phyloP scores from a whole-genome alignment of 2,797 vertebrate species.

The Hylomyscus alleni region DNA sequence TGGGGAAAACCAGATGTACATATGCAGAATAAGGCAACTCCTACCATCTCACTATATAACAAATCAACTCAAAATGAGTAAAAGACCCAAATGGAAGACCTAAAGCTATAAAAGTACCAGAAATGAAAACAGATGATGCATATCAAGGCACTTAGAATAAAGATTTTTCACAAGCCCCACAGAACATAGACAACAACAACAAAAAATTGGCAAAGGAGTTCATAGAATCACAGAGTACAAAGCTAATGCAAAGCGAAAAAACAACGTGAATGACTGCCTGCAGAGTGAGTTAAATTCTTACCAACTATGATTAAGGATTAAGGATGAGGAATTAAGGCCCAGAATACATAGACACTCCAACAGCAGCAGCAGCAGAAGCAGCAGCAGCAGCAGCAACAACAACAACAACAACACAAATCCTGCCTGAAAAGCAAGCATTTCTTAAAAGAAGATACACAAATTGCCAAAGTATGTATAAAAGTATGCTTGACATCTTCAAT shows the following conservation, averaged over 20 bases:
- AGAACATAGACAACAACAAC: background rate
- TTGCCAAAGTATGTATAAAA: background rate
- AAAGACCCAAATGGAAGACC: background rate
- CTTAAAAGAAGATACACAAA: background rate
- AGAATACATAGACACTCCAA: background rate
- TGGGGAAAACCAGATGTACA: background rate
- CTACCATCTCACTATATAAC: background rate
- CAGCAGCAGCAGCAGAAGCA: background rate
- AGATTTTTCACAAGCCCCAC: background rate
- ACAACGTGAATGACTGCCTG: background rate
- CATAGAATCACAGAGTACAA: background rate
- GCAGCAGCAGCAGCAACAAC: background rate
- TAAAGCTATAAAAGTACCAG: background rate
- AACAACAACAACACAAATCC: background rate
- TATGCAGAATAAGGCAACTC: background rate
- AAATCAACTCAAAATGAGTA: background rate
- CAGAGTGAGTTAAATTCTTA: background rate
- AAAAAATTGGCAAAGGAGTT: background rate
- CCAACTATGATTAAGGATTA: too few species aligned
- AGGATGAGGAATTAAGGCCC: background rate
- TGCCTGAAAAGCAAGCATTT: background rate
- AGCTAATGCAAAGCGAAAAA: background rate
- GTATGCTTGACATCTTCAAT: background rate
- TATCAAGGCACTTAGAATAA: background rate
- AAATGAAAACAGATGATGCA: background rate